These are phyloP conservation scores for Drosophila cognata DNA, from an alignment of 2,888 invertebrate species.

Conservation along the genomic window DNA sequence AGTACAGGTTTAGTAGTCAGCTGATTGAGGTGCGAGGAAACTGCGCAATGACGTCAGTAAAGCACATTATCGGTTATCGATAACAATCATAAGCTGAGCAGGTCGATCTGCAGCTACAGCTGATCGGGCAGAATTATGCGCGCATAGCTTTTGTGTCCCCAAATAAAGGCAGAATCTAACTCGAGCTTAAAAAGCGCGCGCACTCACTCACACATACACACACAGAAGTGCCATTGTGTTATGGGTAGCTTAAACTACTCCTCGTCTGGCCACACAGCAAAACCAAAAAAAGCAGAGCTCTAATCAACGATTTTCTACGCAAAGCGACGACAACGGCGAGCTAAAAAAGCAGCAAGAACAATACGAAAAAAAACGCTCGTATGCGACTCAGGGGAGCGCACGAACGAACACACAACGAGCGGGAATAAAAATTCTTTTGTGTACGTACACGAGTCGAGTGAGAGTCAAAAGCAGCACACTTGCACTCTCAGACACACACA, in stretches of 20 bases:
- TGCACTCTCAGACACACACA: conserved; percentile 1
- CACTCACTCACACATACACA: conserved; percentile 6
- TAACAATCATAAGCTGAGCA: conserved; percentile 16
- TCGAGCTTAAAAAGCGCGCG: background rate
- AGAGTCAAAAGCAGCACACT: conserved; percentile 19
- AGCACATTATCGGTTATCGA: conserved; percentile 36
- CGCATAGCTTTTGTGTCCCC: conserved; percentile 17
- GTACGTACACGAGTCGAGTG: conserved; percentile 7
- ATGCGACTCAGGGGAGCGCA: conserved; percentile 42
- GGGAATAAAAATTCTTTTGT: conserved; percentile 46
- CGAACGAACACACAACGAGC: conserved; percentile 20
- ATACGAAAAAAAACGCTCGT: conserved; percentile 29
- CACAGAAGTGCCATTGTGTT: conserved; percentile 4
- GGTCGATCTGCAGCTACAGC: conserved; percentile 4
- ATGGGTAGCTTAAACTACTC: background rate
- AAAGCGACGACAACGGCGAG: conserved; percentile 9
- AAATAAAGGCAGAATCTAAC: conserved; percentile 17
- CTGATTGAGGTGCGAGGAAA: conserved; percentile 18
- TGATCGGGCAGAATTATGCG: conserved; percentile 35
- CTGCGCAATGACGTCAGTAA: conserved; percentile 21
- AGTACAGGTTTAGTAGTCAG: conserved; percentile 21
- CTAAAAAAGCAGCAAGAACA: conserved; percentile 11
- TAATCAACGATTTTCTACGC: conserved; percentile 29
- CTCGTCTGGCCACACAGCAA: conserved; percentile 17
- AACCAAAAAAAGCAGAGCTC: conserved; percentile 16